Conservation (phyloP, 2,113 vertebrate genomes). For the Taurulus bubalis region DNA sequence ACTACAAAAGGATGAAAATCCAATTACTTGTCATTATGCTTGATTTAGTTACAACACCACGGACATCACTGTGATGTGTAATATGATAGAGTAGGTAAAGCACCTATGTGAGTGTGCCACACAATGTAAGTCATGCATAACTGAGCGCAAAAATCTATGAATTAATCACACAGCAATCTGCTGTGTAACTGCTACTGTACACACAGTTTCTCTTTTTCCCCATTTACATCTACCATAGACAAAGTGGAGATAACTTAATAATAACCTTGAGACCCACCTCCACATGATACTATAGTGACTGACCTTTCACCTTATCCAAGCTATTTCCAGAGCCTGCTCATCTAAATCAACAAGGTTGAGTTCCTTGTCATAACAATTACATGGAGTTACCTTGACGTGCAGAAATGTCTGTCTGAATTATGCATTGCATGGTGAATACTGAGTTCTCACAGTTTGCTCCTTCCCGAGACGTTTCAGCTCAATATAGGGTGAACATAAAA, state of each 20-base stretch:
- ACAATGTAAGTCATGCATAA: constrained; percentile 38
- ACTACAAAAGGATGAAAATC: constrained; percentile 19
- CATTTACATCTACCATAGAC: background rate
- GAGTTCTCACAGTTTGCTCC: constrained; percentile 34
- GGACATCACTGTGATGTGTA: constrained; percentile 9
- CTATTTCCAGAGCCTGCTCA: background rate
- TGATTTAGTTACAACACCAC: constrained; percentile 25
- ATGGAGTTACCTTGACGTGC: constrained; percentile 62
- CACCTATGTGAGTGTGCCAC: background rate
- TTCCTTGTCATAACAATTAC: constrained; percentile 62
- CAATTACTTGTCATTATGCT: constrained; percentile 19
- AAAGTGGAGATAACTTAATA: constrained; percentile 6
- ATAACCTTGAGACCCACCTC: constrained; percentile 21
- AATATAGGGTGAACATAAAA: constrained; percentile 37
- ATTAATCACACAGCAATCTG: constrained; percentile 43
- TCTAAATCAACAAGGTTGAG: background rate
- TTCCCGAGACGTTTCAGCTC: constrained; percentile 43
- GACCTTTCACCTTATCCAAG: constrained; percentile 2
- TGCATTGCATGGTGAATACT: constrained; percentile 71
- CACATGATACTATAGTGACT: background rate
- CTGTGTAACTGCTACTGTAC: background rate
- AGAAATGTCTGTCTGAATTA: constrained; percentile 72
- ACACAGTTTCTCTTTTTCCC: background rate
- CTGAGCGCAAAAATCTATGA: constrained; percentile 23
- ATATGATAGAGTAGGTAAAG: constrained; percentile 32